These are phyloP conservation scores for Artemisiospiza belli DNA, from an alignment of 2,113 vertebrate species.

Conservation along the genomic window DNA sequence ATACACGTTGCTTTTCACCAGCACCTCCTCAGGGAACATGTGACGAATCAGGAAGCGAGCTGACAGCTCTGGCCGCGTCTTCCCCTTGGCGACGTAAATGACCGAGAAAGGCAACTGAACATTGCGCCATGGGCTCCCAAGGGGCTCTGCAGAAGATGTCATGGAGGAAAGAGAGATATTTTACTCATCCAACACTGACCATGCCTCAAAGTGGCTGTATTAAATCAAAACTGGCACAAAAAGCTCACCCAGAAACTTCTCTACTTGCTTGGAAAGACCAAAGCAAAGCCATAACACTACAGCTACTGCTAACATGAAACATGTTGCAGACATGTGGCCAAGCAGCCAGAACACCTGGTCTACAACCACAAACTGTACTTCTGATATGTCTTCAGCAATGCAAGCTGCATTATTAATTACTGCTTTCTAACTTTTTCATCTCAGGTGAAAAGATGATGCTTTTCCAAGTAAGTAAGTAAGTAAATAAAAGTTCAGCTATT, in stretches of 20 bases:
- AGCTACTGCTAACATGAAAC: background rate
- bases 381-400: background rate
- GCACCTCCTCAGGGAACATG: constrained; percentile 77
- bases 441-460: background rate
- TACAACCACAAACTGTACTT: background rate
- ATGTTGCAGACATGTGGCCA: background rate
- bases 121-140: constrained; percentile 72
- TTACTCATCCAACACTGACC: background rate
- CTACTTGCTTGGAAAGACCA: background rate
- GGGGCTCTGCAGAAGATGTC: constrained; percentile 55
- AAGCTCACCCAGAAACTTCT: background rate
- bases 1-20: constrained; percentile 77
- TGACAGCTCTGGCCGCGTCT: constrained; percentile 69
- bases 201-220: background rate
- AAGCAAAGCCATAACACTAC: accelerated
- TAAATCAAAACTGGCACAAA: background rate
- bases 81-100: constrained; percentile 68
- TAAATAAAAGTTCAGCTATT: background rate
- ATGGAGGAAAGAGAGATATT: background rate
- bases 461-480: background rate
- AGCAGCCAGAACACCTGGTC: background rate
- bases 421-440: background rate
- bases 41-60: constrained; percentile 77
- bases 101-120: constrained; percentile 71
- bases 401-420: background rate